Evolutionary conservation across 64 coral and sea anemone genomes (phyloP), one percentile per base, ranked within the genome.

Genomic region (Cladopsammia gracilis): DNA sequence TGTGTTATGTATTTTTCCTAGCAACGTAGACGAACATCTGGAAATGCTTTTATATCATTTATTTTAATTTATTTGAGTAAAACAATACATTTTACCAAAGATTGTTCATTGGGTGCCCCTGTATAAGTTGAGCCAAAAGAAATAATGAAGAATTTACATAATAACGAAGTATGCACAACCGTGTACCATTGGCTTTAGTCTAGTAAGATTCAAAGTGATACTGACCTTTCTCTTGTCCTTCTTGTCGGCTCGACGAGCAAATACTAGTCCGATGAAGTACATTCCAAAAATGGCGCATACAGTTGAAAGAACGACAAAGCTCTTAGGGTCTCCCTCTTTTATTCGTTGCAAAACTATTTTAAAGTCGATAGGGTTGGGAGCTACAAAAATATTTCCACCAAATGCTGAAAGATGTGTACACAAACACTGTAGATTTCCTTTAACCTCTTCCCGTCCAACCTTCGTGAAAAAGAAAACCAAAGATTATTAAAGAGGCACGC

Each of bases 361-460:
- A 68, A 91, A 91, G 77, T 91, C 89, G 61, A 91, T 91, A n/a
- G 89, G 89, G 57, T 91, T 91, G 18, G 89, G 77, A 3, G 89
- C 89, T 11, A 91, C 89, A 74, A 91, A 91, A 67, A 91, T 72
- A 15, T 83, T 59, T 19, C 89, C 89, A 34, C 89, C 89, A 90
- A 90, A 90, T 78, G 88, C 76, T 53, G 88, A 90, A 20, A 90
- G 64, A 70, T 90, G 88, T n/a, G 49, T 91, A 12, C 89, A 91
- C 7, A 91, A 62, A 62, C 89, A 91, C 22, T 91, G 89, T 7
- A 91, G 64, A 47, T 46, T 83, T 0, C 64, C 19, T 6, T 24
- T 51, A 48, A 15, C 48, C 13, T 62, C 25, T 58, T 91, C 80
- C 23, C 23, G 48, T 13, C 89, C 89, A 91, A 91, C 89, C 89